Percentiles rank a stretch among this genome's conserved stretches.
These are phyloP conservation scores for Myxocyprinus asiaticus DNA, from an alignment of 2,113 vertebrate genomes.

Conservation along the genomic window DNA sequence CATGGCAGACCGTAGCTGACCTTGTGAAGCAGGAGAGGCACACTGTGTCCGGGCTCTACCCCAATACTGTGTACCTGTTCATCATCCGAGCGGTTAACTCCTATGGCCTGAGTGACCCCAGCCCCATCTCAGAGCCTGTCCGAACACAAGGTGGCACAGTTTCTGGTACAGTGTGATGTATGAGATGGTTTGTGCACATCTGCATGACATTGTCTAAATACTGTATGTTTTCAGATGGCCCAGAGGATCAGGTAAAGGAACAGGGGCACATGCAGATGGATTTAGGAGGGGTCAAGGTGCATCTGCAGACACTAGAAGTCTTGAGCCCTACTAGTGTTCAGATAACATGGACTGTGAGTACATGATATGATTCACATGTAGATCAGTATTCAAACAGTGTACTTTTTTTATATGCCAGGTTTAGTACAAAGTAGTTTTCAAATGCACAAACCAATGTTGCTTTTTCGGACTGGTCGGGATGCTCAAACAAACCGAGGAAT, in stretches of 20 bases:
- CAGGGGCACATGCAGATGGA: conserved; percentile 93
- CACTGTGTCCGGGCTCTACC: conserved; percentile 82
- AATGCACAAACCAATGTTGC: no score
- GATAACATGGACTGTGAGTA: conserved; percentile 93
- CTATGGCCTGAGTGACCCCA: conserved; percentile 91
- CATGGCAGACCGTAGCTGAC: conserved; percentile 88
- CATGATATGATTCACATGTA: no score
- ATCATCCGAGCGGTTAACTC: conserved; percentile 86
- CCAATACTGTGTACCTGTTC: conserved; percentile 90
- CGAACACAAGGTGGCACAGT: conserved; percentile 81
- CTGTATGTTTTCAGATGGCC: conserved; percentile 80
- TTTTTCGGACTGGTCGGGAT: no score
- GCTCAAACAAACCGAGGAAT: no score
- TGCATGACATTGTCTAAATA: conserved; percentile 1
- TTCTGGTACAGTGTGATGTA: conserved; percentile 41
- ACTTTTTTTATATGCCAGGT: no score
- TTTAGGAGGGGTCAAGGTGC: conserved; percentile 87
- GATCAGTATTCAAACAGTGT: no score
- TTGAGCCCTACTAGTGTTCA: conserved; percentile 87
- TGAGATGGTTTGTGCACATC: background rate
- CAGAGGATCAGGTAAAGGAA: conserved; percentile 88
- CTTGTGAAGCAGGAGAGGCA: conserved; percentile 84
- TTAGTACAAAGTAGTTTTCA: no score
- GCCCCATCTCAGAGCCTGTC: conserved; percentile 87
- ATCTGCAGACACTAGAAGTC: conserved; percentile 86